A percentile compares a stretch with the other conserved stretches of the same genome.
Evolutionary conservation across 1,140 invertebrate genomes (phyloP).

Genomic region (Pseudomyrmex concolor): DNA sequence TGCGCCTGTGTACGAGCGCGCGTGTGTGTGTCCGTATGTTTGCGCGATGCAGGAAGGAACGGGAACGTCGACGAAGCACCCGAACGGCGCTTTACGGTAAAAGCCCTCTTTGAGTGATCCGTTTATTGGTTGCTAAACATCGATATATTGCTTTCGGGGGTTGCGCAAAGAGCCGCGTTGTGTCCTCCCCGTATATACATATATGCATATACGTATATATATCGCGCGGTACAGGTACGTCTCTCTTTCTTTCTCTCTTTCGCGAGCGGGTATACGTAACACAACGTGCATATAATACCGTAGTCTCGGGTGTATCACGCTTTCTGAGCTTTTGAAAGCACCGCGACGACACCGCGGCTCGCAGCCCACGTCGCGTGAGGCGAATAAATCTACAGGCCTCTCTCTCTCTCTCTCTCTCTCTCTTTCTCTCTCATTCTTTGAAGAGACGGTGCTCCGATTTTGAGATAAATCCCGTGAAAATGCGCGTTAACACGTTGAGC

Average conservation of each 20-base stretch:
- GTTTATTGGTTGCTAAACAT: slow-evolving; percentile 86
- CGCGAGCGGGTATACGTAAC: slow-evolving; percentile 45
- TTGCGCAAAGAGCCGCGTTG: slow-evolving; percentile 79
- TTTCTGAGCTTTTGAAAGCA: slow-evolving; percentile 82
- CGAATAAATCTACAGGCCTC: slow-evolving; percentile 64
- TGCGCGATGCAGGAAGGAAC: slow-evolving; percentile 63
- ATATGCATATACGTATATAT: slow-evolving; percentile 50
- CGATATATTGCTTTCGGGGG: slow-evolving; percentile 84
- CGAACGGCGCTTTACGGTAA: slow-evolving; percentile 80
- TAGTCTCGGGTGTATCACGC: slow-evolving; percentile 59
- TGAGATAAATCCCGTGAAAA: slow-evolving; percentile 46
- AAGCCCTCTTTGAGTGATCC: slow-evolving; percentile 84
- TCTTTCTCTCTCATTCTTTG: background rate
- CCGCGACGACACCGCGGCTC: slow-evolving; percentile 36
- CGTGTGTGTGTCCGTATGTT: slow-evolving; percentile 53
- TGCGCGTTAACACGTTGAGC: slow-evolving; percentile 37
- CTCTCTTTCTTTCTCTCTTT: slow-evolving; percentile 58
- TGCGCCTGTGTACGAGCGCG: slow-evolving; percentile 1
- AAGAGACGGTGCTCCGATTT: slow-evolving; percentile 29
- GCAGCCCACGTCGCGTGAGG: slow-evolving; percentile 29
- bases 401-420: too few species aligned
- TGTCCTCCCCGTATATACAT: slow-evolving; percentile 69
- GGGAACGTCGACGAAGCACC: slow-evolving; percentile 75
- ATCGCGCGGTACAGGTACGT: slow-evolving; percentile 13
- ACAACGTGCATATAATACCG: slow-evolving; percentile 48